Evolutionary conservation across 1,140 invertebrate species (phyloP).

Genomic region (Lucilia cuprina): DNA sequence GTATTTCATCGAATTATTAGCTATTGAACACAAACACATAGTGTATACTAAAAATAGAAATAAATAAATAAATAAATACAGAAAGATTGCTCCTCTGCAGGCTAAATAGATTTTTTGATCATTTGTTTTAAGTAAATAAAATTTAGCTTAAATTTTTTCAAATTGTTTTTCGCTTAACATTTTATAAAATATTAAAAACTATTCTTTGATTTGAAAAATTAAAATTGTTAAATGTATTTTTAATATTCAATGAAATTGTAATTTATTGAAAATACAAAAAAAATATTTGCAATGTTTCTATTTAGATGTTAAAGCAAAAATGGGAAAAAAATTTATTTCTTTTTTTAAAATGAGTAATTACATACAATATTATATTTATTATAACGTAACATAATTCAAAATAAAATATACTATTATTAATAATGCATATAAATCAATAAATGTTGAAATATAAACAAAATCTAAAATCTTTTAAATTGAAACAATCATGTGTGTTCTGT

Average conservation of each 20-base stretch:
- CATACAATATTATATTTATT: not conserved
- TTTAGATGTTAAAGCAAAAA: not conserved
- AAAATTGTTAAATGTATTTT: not conserved
- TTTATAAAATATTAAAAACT: too few species aligned
- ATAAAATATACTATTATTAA: not conserved
- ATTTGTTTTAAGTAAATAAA: not conserved
- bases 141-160: too few species aligned
- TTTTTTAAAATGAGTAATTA: too few species aligned
- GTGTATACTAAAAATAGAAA: not conserved
- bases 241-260: not conserved
- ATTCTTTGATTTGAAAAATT: too few species aligned
- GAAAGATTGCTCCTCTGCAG: not conserved
- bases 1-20: constrained; percentile 42
- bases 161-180: too few species aligned
- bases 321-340: not conserved
- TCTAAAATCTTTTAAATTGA: not conserved
- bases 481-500: too few species aligned
- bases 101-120: not conserved
- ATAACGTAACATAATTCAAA: not conserved
- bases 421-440: not conserved
- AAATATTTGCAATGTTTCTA: not conserved
- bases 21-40: not conserved
- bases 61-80: not conserved
- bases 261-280: not conserved
- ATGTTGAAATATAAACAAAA: not conserved